Base-by-base conservation (phyloP, 1,140 invertebrate species). In the Batillaria attramentaria region DNA sequence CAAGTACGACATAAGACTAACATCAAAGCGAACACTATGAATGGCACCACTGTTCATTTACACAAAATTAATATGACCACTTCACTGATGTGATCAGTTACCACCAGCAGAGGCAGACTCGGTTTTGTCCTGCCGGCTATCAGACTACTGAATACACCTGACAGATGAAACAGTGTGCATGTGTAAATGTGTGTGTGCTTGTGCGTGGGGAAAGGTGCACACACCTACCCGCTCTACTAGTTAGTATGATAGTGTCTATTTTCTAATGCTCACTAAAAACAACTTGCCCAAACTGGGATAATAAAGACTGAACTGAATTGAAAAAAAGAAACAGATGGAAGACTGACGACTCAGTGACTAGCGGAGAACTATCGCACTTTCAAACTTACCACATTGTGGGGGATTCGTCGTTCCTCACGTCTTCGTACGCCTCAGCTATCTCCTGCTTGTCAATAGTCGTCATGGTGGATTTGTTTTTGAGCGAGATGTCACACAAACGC, bases 351-450 rank as follows among this genome's bases (percentile, higher is more conserved):
- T 3, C 50, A 54, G 3, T 54, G 18, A 54, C 18, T 1, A 18
- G 18, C 3, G 18, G 50, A 20, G 18, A 54, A 1, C 3, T 54
- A 20, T 54, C 18, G 18, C 50, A 54, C 50, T 20, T 28, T 50
- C 0, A 5, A 43, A 78, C 83, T 83, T 65, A 83, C 83, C 83
- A 85, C 16, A 78, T 84, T 4, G 77, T 83, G 0, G 81, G 78
- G 13, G 73, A 74, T 16, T 42, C 60, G 50, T 85, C 81, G 28
- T 73, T 79, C 76, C 83, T 74, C 10, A 84, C 83, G 37, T 83
- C 83, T 57, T 81, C 73, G 43, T 83, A 84, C 16, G 79, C 83
- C 6, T 79, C 77, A 16, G 43, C 8, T 31, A 83, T 70, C 33
- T 50, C 37, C 20, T 82, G 31, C 76, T 81, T 83, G 43, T 85